Percentiles rank a stretch among this genome's conserved stretches.
Conservation (phyloP, 2,797 vertebrate species). For the Clarias platycephalus region DNA sequence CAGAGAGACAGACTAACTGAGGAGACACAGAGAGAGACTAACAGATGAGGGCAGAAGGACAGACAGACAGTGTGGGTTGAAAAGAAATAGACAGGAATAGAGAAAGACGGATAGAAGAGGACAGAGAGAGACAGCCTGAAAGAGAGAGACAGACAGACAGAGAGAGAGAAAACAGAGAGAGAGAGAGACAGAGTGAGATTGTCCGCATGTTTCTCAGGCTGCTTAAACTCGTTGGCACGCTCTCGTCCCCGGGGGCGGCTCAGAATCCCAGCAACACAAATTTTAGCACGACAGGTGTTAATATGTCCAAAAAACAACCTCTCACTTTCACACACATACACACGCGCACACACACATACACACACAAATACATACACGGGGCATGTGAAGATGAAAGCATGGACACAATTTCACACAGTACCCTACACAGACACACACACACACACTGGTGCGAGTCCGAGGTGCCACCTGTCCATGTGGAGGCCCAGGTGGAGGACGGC, state of each 20-base stretch:
- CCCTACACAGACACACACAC: conserved; percentile 18
- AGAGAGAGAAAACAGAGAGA: conserved; percentile 43
- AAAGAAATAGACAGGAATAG: conserved; percentile 37
- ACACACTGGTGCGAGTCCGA: conserved; percentile 65
- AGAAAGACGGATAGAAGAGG: neutral
- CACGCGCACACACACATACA: conserved; percentile 39
- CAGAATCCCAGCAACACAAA: conserved; percentile 83
- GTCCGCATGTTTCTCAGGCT: conserved; percentile 84
- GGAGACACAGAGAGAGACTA: neutral
- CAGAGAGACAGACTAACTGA: neutral
- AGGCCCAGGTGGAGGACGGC: conserved; percentile 86
- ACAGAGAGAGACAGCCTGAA: neutral
- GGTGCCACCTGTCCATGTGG: conserved; percentile 79
- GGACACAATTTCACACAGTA: conserved; percentile 37
- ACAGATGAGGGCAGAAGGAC: no score
- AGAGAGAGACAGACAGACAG: conserved; percentile 43
- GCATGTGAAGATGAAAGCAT: conserved; percentile 40
- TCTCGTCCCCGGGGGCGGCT: conserved; percentile 81
- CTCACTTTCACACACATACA: conserved; percentile 45
- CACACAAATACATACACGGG: conserved; percentile 24
- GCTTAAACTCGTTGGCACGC: conserved; percentile 86
- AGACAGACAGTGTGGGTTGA: no score
- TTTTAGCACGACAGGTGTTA: conserved; percentile 87
- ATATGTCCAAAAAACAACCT: conserved; percentile 76
- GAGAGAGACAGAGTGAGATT: conserved; percentile 22